These are phyloP conservation scores for Drosophila fuyamai DNA, from an alignment of 1,140 invertebrate species.

Conservation along the genomic window DNA sequence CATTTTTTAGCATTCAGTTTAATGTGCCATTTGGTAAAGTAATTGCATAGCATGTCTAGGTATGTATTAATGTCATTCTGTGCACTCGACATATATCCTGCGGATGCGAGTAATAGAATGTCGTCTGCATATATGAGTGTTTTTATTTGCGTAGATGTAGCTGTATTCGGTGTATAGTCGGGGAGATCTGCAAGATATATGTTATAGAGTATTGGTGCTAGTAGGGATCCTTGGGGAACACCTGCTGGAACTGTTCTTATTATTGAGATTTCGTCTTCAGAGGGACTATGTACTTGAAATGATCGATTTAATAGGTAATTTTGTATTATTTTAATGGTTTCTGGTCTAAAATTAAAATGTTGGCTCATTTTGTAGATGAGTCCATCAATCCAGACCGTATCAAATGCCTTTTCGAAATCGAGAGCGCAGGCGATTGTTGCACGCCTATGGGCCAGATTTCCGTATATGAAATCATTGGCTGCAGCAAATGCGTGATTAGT, in stretches of 20 bases:
- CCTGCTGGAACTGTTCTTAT: slow-evolving; percentile 11
- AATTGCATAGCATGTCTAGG: too few relatives aligned
- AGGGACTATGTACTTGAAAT: not conserved
- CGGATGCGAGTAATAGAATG: not conserved
- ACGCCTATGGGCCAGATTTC: too few relatives aligned
- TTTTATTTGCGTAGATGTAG: not conserved
- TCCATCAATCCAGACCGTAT: slow-evolving; percentile 6
- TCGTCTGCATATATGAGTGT: slow-evolving; percentile 24
- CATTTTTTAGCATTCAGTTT: too few relatives aligned
- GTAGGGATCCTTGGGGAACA: slow-evolving; percentile 15
- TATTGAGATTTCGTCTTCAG: not conserved
- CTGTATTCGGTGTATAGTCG: not conserved
- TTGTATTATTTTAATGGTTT: not conserved
- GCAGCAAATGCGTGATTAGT: too few relatives aligned
- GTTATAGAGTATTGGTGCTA: slow-evolving; percentile 21
- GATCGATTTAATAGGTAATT: slow-evolving; percentile 14
- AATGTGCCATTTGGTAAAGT: too few relatives aligned
- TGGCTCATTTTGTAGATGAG: slow-evolving; percentile 22
- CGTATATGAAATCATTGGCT: too few relatives aligned
- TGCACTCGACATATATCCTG: not conserved
- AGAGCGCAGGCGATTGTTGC: too few relatives aligned
- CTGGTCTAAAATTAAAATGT: not conserved
- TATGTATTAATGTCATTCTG: too few relatives aligned
- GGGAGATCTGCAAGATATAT: slow-evolving; percentile 3
- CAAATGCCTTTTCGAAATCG: too few relatives aligned